phyloP scores from a whole-genome alignment of 1,140 invertebrate species.

The Psilanteris sp. region DNA sequence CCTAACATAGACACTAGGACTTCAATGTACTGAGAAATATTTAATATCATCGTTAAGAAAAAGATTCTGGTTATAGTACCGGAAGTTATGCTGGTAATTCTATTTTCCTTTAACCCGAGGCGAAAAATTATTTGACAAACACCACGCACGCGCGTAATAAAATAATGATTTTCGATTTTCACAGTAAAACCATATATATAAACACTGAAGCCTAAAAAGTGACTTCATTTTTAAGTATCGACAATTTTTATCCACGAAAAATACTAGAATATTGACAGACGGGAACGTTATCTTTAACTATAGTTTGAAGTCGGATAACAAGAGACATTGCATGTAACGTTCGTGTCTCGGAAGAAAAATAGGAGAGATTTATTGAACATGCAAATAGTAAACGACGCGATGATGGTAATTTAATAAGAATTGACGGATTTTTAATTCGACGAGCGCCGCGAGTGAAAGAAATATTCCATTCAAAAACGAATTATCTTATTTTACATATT shows the following conservation, averaged over 20 bases:
- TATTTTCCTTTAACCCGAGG: slow-evolving; percentile 37
- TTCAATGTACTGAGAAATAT: slow-evolving; percentile 16
- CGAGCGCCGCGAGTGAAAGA: no score
- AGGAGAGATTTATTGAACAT: slow-evolving; percentile 10
- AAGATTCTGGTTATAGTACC: slow-evolving; percentile 27
- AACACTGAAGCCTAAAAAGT: slow-evolving; percentile 25
- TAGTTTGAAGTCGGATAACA: slow-evolving; percentile 12
- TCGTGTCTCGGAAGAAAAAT: slow-evolving; percentile 17
- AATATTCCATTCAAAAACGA: no score
- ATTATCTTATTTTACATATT: no score
- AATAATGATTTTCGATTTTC: slow-evolving; percentile 53
- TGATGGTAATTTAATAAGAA: slow-evolving; percentile 17
- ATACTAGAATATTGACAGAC: slow-evolving; percentile 19
- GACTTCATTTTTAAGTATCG: slow-evolving; percentile 42
- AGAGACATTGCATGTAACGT: slow-evolving; percentile 33
- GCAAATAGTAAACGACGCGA: not conserved
- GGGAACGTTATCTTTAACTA: slow-evolving; percentile 28
- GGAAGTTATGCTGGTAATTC: slow-evolving; percentile 46
- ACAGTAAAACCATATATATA: slow-evolving; percentile 3
- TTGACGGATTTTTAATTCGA: slow-evolving; percentile 28
- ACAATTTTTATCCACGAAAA: no score
- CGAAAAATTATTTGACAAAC: slow-evolving; percentile 24
- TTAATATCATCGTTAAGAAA: slow-evolving; percentile 47
- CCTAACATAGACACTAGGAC: slow-evolving; percentile 15
- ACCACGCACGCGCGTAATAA: slow-evolving; percentile 2